A percentile compares a stretch with the other conserved stretches of the same genome.
phyloP scores from a whole-genome alignment of 2,888 invertebrate species.

The Philonicus albiceps region DNA sequence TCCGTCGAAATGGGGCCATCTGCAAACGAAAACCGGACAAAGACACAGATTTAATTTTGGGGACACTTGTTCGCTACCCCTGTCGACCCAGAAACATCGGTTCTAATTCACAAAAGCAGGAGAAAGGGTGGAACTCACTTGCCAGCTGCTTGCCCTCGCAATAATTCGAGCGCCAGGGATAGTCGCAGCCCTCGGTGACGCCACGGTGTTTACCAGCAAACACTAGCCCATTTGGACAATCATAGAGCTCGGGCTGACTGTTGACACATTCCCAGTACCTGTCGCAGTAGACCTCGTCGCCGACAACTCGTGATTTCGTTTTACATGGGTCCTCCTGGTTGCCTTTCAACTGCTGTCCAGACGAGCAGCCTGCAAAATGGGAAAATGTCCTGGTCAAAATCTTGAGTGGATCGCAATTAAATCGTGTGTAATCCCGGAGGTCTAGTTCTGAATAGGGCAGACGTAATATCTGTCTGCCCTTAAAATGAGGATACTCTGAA shows the following conservation, averaged over 20 bases:
- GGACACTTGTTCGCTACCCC: conserved; percentile 16
- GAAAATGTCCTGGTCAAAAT: not conserved
- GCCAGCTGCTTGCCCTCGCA: conserved; percentile 83
- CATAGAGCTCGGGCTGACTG: conserved; percentile 82
- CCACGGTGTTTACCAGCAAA: conserved; percentile 89
- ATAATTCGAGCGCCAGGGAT: conserved; percentile 88
- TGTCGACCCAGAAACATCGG: conserved; percentile 12
- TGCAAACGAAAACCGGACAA: conserved; percentile 56
- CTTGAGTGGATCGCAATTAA: conserved; percentile 25
- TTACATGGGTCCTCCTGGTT: conserved; percentile 81
- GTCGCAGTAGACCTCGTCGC: conserved; percentile 83
- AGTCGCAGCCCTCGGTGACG: conserved; percentile 89
- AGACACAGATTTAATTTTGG: conserved; percentile 32
- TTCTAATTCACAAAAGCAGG: not conserved
- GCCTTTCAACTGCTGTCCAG: conserved; percentile 55
- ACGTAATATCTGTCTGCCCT: not conserved
- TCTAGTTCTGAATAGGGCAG: not conserved
- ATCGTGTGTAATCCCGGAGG: not conserved
- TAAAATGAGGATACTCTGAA: not conserved
- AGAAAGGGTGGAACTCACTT: conserved; percentile 64
- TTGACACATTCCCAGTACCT: conserved; percentile 83
- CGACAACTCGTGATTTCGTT: conserved; percentile 76
- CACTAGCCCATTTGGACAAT: conserved; percentile 89
- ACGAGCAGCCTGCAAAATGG: conserved; percentile 33
- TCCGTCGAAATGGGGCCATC: conserved; percentile 85